Evolutionary conservation across 1,140 invertebrate genomes (phyloP), one percentile per base, ranked within the genome.

Genomic region (Tetragonula clypearis): DNA sequence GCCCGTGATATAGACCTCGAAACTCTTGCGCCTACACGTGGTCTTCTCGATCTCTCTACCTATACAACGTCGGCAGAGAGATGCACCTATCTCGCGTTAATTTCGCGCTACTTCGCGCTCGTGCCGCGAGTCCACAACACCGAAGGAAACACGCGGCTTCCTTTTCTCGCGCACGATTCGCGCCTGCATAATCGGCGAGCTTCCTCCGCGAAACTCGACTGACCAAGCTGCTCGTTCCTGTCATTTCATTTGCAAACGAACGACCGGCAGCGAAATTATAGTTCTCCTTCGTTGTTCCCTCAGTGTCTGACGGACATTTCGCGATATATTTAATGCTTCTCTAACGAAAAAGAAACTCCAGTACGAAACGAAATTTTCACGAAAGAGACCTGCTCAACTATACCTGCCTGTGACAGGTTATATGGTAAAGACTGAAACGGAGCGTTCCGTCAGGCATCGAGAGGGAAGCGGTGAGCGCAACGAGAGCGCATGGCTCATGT

Each of bases 401-500:
- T 68, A 35, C 2, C 30, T 19, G 35, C 17, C 17, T 17, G 35
- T 35, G 60, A 68, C 66, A 21, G 26, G n/a, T 19, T 26, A 9
- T 21, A 2, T 9, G 21, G 21, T 8, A 21, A 11, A 41, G 12
- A 14, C 19, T n/a, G 21, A 72, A 49, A 49, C 80, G 58, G 58
- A 86, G 84, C 87, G 82, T 80, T 90, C 81, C 78, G 88, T 92
- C 89, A 86, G 55, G 35, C 55, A 41, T 35, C 14, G 68, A 78
- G 41, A 41, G 73, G 79, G 23, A 62, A 79, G 74, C 66, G 60
- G 19, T 82, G 77, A 69, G 88, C 85, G 87, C 86, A 86, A 87
- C 85, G 88, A 86, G 87, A 90, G 85, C 89, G 86, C 86, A 88
- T 88, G 85, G 90, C 85, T 93, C 92, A 93, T 93, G 92, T 93